A percentile compares a stretch with the other conserved stretches of the same genome.
phyloP scores from a whole-genome alignment of 2,113 vertebrate species.

The Notiomystis cincta region DNA sequence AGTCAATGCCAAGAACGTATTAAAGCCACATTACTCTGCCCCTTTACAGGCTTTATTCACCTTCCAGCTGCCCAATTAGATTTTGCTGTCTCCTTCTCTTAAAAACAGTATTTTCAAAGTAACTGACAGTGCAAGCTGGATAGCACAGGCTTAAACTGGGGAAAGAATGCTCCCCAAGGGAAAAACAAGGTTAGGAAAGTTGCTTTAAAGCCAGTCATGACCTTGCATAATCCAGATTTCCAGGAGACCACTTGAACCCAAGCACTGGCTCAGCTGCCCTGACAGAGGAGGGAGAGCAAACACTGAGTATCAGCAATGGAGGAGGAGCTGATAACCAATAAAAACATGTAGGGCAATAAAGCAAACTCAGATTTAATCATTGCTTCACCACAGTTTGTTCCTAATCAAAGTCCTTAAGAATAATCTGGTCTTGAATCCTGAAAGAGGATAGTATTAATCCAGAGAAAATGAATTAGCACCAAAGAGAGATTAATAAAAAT shows the following conservation, averaged over 20 bases:
- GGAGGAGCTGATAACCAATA: not conserved
- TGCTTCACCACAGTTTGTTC: not conserved
- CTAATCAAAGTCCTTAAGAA: not conserved
- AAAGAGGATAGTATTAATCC: constrained; percentile 20
- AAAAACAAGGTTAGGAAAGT: not conserved
- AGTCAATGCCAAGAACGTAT: not conserved
- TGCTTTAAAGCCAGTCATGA: not conserved
- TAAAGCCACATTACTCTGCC: not conserved
- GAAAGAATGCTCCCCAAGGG: not conserved
- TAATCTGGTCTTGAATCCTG: constrained; percentile 1
- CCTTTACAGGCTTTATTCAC: not conserved
- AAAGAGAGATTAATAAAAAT: not conserved
- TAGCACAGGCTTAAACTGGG: not conserved
- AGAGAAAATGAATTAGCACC: constrained; percentile 5
- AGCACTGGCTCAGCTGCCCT: not conserved
- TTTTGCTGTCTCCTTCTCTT: not conserved
- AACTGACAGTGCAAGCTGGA: not conserved
- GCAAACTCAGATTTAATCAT: not conserved
- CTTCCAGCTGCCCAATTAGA: not conserved
- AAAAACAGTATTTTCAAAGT: not conserved
- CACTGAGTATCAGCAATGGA: fast-evolving
- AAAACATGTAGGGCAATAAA: not conserved
- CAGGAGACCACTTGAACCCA: not conserved
- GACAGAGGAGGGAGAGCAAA: not conserved
- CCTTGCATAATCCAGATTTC: not conserved